Evolutionary conservation across 2,888 invertebrate species (phyloP), one percentile per base, ranked within the genome.

Genomic region (Muscina levida): DNA sequence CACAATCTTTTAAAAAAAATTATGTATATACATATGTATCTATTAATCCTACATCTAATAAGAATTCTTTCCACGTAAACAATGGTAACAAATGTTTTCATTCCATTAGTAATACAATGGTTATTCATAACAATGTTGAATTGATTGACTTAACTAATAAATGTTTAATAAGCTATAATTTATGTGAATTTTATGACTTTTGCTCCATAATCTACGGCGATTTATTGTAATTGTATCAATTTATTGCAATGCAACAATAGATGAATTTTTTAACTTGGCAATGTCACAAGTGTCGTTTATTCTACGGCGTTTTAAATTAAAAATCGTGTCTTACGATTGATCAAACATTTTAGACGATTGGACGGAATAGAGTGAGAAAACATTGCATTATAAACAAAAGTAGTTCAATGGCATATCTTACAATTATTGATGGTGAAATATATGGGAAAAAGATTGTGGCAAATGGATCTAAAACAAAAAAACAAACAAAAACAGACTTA

Each of bases 271-370:
- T 24, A 56, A n/a, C 46, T 68, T 42, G 42, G 39, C 11, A 19
- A 72, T 65, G 74, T 59, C 42, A 77, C 48, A 72, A 77, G 68
- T 75, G 74, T 75, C 81, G 74, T 77, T 81, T 68, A 75, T 81
- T 71, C 71, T 68, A 77, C 71, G 59, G 67, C 39, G 66, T 81
- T 70, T 74, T 46, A 72, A 77, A 81, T 81, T 72, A 44, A 77
- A 77, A 31, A 62, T 81, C 81, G 81, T 81, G 81, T 75, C 72
- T 75, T 68, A 13, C 44, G 11, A 57, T 62, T 42, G 42, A 62
- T 62, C 59, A 37, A 39, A 1, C 26, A n/a, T 19, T 5, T 79
- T 2, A 51, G 51, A 19, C 51, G 17, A 19, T 17, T 59, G 59
- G 37, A 51, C 19, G 10, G 59, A 48, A 44, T 66, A 62, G 67